Percentiles rank a stretch among this genome's conserved stretches.
phyloP scores from a whole-genome alignment of 2,113 vertebrate species.

The Cercocebus atys region DNA sequence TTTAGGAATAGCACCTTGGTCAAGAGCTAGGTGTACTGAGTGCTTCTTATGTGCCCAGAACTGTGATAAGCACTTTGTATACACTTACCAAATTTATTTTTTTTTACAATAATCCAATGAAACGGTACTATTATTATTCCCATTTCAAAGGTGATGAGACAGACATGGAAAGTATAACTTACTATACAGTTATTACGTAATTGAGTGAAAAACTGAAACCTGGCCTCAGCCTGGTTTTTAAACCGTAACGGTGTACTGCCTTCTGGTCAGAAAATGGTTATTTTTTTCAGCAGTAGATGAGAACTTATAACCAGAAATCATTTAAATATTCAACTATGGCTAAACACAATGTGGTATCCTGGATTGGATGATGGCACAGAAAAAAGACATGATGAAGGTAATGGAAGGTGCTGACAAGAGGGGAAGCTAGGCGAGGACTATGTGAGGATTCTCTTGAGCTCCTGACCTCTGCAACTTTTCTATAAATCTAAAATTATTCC shows the following conservation, averaged over 20 bases:
- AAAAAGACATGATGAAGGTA: background rate
- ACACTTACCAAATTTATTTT: background rate
- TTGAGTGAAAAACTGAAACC: background rate
- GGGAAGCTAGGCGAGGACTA: background rate
- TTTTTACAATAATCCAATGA: background rate
- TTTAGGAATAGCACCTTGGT: background rate
- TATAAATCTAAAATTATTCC: background rate
- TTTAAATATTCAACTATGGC: background rate
- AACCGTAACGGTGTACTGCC: background rate
- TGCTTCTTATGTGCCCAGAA: background rate
- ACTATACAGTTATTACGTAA: background rate
- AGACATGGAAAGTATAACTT: background rate
- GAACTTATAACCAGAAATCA: background rate
- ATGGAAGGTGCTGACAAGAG: background rate
- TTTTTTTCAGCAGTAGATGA: background rate
- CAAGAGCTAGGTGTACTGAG: background rate
- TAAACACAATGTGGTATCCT: background rate
- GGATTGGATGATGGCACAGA: background rate
- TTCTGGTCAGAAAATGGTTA: background rate
- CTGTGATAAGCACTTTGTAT: background rate
- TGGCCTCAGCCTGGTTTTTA: background rate
- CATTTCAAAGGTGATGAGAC: background rate
- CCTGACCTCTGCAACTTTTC: background rate
- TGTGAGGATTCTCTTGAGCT: background rate
- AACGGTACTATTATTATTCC: background rate